Percentiles rank a stretch among this genome's conserved stretches.
Conservation (phyloP, 2,888 invertebrate species). For the Scaptodrosophila latifasciaeformis region DNA sequence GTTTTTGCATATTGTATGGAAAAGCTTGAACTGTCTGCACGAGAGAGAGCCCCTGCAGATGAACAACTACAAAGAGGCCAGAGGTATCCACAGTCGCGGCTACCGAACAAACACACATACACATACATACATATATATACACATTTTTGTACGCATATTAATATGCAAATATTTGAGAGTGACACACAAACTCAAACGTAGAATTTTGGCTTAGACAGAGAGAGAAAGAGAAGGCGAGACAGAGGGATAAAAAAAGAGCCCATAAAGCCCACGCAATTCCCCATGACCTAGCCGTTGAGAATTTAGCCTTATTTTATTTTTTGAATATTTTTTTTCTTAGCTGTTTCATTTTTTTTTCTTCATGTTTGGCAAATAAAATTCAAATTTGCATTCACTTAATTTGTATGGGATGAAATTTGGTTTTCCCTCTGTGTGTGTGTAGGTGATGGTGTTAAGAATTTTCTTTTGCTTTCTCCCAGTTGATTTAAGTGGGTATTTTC, state of each 20-base stretch:
- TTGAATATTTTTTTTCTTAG: not conserved
- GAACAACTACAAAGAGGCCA: slow-evolving; percentile 42
- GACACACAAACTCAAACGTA: slow-evolving; percentile 17
- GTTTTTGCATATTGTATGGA: slow-evolving; percentile 37
- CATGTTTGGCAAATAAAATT: slow-evolving; percentile 17
- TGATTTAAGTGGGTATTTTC: not conserved
- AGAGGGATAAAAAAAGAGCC: too few relatives aligned
- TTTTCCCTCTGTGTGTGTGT: slow-evolving; percentile 12
- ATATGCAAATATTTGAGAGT: slow-evolving; percentile 57
- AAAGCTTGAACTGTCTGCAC: slow-evolving; percentile 64
- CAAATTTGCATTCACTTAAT: slow-evolving; percentile 37
- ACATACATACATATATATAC: slow-evolving; percentile 7
- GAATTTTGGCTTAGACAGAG: too few relatives aligned
- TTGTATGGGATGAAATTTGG: slow-evolving; percentile 11
- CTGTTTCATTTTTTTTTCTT: slow-evolving; percentile 2
- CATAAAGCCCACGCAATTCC: too few relatives aligned
- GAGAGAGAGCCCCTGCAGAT: slow-evolving; percentile 40
- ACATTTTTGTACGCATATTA: slow-evolving; percentile 42
- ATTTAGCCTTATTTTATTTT: not conserved
- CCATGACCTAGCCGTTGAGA: too few relatives aligned
- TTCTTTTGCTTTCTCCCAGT: not conserved
- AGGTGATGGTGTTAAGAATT: not conserved
- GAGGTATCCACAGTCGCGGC: slow-evolving; percentile 18
- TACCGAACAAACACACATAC: slow-evolving; percentile 15
- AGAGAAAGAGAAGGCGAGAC: too few relatives aligned